Conservation (phyloP, 2,797 vertebrate genomes). For the Helarctos malayanus region DNA sequence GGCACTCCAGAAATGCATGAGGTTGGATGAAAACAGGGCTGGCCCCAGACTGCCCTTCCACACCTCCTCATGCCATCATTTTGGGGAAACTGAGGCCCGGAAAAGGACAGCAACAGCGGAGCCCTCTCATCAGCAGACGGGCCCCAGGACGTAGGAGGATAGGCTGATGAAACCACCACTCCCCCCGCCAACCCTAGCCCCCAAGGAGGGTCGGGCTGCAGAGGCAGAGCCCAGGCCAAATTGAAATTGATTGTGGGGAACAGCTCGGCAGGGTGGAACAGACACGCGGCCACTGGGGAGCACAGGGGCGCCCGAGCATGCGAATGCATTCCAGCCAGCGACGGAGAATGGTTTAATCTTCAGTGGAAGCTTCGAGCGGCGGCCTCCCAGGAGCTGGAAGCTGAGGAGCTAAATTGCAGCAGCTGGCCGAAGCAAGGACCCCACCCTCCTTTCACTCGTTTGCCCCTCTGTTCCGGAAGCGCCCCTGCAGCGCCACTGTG, state of each 20-base stretch:
- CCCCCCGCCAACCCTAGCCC: not conserved
- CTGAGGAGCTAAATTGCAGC: not conserved
- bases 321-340: not conserved
- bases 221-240: slow-evolving; percentile 71
- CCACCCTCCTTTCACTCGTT: not conserved
- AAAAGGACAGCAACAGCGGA: not conserved
- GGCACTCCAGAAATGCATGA: not conserved
- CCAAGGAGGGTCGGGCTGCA: not conserved
- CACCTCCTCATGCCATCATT: too few species aligned
- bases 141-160: rapidly evolving
- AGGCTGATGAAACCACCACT: not conserved
- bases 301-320: not conserved
- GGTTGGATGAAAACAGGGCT: not conserved
- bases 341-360: not conserved
- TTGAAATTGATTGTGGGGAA: slow-evolving; percentile 80
- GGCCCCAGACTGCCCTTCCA: not conserved
- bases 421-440: not conserved
- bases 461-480: not conserved
- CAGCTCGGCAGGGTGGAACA: slow-evolving; percentile 80
- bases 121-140: not conserved
- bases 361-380: not conserved
- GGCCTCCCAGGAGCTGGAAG: not conserved
- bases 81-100: not conserved
- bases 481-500: rapidly evolving
- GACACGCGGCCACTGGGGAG: slow-evolving; percentile 67